phyloP scores from a whole-genome alignment of 1,140 invertebrate species.

The Saxidomus purpurata region DNA sequence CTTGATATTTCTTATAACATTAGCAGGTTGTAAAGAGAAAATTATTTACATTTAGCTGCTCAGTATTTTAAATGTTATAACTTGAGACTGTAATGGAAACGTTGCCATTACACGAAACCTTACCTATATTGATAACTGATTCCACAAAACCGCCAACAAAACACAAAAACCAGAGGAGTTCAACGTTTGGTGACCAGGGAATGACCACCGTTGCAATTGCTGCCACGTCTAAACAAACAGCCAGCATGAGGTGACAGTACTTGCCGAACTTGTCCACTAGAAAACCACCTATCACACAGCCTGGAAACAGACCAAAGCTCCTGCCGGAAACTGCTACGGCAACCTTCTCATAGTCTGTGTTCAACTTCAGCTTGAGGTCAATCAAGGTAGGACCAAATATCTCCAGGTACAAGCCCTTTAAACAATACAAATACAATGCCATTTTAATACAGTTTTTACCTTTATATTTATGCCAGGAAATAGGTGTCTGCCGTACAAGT shows the following conservation, averaged over 20 bases:
- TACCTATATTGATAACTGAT: conserved; percentile 74
- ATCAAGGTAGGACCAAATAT: conserved; percentile 73
- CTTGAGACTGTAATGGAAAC: too few relatives aligned
- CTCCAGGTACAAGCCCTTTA: conserved; percentile 72
- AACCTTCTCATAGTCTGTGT: conserved; percentile 67
- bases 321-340: conserved; percentile 69
- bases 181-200: conserved; percentile 55
- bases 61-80: too few relatives aligned
- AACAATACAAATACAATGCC: too few relatives aligned
- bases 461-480: too few relatives aligned
- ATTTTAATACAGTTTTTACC: too few relatives aligned
- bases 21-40: too few relatives aligned
- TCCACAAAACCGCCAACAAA: conserved; percentile 71
- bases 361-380: conserved; percentile 66
- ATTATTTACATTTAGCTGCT: too few relatives aligned
- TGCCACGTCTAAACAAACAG: conserved; percentile 56
- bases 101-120: too few relatives aligned
- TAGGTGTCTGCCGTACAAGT: too few relatives aligned
- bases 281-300: conserved; percentile 62
- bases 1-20: too few relatives aligned
- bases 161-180: conserved; percentile 67
- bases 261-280: conserved; percentile 68
- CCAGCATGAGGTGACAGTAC: conserved; percentile 72
- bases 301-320: conserved; percentile 70
- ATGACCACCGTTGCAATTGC: conserved; percentile 60